Evolutionary conservation across 2,888 invertebrate species (phyloP).

Genomic region (Caenorhabditis sp.): DNA sequence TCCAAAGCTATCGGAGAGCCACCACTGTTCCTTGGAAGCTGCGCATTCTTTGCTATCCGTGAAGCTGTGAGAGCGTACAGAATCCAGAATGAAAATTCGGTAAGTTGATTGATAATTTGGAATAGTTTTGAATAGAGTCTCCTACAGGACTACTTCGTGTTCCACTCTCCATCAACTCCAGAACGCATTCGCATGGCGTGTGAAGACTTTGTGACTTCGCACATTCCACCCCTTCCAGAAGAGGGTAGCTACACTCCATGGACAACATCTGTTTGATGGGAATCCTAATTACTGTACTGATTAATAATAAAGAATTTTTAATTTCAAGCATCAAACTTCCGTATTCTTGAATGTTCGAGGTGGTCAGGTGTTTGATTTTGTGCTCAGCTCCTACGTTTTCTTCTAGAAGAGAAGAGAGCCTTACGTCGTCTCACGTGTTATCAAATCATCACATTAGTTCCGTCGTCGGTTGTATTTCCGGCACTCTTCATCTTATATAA

Average conservation of each 20-base stretch:
- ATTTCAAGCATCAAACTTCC: too few relatives aligned
- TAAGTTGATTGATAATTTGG: neutral
- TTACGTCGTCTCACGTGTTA: constrained; percentile 26
- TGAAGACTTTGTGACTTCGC: constrained; percentile 86
- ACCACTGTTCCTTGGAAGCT: constrained; percentile 92
- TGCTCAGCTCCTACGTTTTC: neutral
- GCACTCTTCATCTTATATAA: constrained; percentile 21
- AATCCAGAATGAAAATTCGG: constrained; percentile 62
- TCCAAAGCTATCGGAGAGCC: constrained; percentile 99
- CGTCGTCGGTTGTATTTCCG: constrained; percentile 27
- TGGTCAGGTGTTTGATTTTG: constrained; percentile 2
- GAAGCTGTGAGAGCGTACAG: constrained; percentile 90
- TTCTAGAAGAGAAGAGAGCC: constrained; percentile 1
- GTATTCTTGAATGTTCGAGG: constrained; percentile 7
- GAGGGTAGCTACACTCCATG: constrained; percentile 66
- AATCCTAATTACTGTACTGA: neutral
- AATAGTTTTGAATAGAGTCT: constrained; percentile 78
- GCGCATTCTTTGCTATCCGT: constrained; percentile 93
- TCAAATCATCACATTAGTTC: constrained; percentile 41
- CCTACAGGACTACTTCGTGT: constrained; percentile 85
- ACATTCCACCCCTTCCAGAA: constrained; percentile 64
- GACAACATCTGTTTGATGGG: constrained; percentile 67
- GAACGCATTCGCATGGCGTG: constrained; percentile 94
- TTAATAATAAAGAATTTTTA: constrained; percentile 1
- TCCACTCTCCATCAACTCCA: constrained; percentile 91